Evolutionary conservation across 1,140 invertebrate genomes (phyloP).

Genomic region (Spodoptera litura): DNA sequence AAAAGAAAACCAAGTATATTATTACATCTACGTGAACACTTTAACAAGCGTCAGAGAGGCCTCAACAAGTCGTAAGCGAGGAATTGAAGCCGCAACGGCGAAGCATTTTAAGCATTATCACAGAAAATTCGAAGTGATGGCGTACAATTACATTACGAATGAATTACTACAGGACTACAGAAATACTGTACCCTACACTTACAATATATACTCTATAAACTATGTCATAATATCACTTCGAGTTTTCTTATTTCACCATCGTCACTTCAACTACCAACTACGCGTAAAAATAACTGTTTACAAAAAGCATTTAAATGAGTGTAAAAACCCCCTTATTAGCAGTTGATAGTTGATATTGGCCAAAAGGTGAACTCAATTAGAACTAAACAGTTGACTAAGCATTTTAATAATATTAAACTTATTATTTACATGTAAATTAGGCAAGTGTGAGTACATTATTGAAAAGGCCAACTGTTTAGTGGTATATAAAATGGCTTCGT

Average conservation of each 20-base stretch:
- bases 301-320: constrained; percentile 70
- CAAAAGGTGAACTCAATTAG: constrained; percentile 66
- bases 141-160: constrained; percentile 11
- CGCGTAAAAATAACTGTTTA: constrained; percentile 68
- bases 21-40: constrained; percentile 84
- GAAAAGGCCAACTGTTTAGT: constrained; percentile 72
- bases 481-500: constrained; percentile 74
- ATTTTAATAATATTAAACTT: not conserved
- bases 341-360: constrained; percentile 82
- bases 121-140: constrained; percentile 76
- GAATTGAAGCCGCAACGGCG: constrained; percentile 80
- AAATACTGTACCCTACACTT: not conserved
- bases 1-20: constrained; percentile 84
- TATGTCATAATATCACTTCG: constrained; percentile 60
- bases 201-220: constrained; percentile 10
- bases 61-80: constrained; percentile 81
- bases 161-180: not conserved
- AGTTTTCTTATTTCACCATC: constrained; percentile 77
- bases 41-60: constrained; percentile 81
- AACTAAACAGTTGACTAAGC: constrained; percentile 71
- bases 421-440: constrained; percentile 28
- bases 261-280: constrained; percentile 84
- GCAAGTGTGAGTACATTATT: constrained; percentile 24
- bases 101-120: constrained; percentile 79
- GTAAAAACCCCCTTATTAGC: constrained; percentile 76